Evolutionary conservation across 1,140 invertebrate genomes (phyloP).

Genomic region (Zaprionus ghesquierei): DNA sequence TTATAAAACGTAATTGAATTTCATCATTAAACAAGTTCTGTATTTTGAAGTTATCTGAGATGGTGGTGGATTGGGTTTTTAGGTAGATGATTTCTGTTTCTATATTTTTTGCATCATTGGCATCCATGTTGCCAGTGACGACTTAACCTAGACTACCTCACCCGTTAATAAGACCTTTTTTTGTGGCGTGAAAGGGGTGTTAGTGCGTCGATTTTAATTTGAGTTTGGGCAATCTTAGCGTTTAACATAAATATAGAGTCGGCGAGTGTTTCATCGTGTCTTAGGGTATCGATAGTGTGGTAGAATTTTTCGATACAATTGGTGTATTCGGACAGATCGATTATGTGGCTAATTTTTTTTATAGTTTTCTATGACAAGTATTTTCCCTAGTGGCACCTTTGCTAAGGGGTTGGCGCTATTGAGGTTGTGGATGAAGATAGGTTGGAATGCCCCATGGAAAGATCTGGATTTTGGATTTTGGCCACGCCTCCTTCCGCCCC

Average conservation of each 20-base stretch:
- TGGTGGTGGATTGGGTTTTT: not conserved
- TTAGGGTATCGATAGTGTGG: not conserved
- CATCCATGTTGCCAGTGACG: slow-evolving; percentile 5
- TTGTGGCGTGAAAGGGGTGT: not conserved
- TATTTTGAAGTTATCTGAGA: not conserved
- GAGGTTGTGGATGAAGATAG: too few relatives aligned
- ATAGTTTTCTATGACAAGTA: too few relatives aligned
- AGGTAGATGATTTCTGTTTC: not conserved
- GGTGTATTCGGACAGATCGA: too few relatives aligned
- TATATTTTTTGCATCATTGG: not conserved
- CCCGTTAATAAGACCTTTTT: not conserved
- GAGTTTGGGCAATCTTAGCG: not conserved
- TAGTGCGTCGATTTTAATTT: not conserved
- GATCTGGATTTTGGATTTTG: too few relatives aligned
- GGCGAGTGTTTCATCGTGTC: not conserved
- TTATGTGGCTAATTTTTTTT: too few relatives aligned
- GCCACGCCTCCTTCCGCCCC: too few relatives aligned
- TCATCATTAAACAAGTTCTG: not conserved
- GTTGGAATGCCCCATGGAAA: too few relatives aligned
- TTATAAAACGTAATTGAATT: not conserved
- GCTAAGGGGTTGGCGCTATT: too few relatives aligned
- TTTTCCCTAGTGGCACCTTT: too few relatives aligned
- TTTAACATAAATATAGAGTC: not conserved
- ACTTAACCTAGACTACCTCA: not conserved
- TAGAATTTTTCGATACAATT: too few relatives aligned